Percentiles rank a stretch among this genome's conserved stretches.
phyloP scores from a whole-genome alignment of 2,113 vertebrate species.

The Merops nubicus region DNA sequence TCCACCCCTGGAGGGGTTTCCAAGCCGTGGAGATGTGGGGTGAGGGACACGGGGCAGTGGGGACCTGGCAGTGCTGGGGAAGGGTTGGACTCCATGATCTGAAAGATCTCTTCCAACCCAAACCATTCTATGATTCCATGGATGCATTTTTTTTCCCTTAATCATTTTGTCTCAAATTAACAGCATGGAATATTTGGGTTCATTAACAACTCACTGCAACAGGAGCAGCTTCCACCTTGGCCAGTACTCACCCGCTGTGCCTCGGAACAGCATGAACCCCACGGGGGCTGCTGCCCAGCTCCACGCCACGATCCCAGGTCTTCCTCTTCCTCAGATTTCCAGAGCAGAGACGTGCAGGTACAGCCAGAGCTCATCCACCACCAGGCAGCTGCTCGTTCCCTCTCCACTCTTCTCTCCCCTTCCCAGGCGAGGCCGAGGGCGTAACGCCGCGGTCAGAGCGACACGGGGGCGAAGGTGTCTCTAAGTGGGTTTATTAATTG shows the following conservation, averaged over 20 bases:
- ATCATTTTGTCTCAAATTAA: background rate
- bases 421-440: background rate
- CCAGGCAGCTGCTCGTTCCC: background rate
- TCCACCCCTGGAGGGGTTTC: too few relatives aligned
- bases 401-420: background rate
- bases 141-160: background rate
- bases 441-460: background rate
- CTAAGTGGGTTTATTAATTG: slow-evolving; percentile 87
- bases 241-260: fast-evolving
- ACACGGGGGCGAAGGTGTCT: background rate
- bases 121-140: too few relatives aligned
- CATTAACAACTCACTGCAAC: background rate
- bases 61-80: too few relatives aligned
- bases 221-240: background rate
- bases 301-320: too few relatives aligned
- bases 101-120: too few relatives aligned
- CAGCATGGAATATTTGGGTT: background rate
- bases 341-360: background rate
- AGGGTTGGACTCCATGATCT: too few relatives aligned
- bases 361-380: background rate
- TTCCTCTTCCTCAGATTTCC: too few relatives aligned
- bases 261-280: background rate
- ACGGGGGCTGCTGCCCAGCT: too few relatives aligned
- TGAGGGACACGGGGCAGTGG: too few relatives aligned
- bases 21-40: too few relatives aligned